Evolutionary conservation across 1,140 invertebrate genomes (phyloP).

Genomic region (Sweltsa coloradensis): DNA sequence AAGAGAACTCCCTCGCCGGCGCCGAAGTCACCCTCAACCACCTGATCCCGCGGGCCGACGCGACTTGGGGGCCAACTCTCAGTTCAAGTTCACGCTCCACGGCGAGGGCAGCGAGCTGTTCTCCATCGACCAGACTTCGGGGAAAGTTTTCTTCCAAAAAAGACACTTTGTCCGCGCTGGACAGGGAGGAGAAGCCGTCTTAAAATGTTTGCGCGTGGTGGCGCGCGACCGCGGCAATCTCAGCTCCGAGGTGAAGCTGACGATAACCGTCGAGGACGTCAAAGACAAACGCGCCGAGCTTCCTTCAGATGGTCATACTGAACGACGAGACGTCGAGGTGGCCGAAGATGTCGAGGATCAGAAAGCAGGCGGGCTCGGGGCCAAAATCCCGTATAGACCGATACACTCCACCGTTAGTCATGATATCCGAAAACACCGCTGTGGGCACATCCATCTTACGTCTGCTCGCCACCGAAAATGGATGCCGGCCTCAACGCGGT

Average conservation of each 20-base stretch:
- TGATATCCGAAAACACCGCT: conserved; percentile 63
- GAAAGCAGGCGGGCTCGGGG: too few relatives aligned
- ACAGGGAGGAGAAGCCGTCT: conserved; percentile 54
- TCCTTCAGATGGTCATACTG: conserved; percentile 49
- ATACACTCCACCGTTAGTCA: conserved; percentile 40
- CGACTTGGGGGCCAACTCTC: conserved; percentile 67
- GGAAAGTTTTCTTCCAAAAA: conserved; percentile 46
- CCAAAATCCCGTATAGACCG: too few relatives aligned
- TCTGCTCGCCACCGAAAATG: conserved; percentile 65
- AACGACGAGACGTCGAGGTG: conserved; percentile 50
- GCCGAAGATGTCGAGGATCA: too few relatives aligned
- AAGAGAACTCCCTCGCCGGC: conserved; percentile 60
- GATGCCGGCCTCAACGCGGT: conserved; percentile 63
- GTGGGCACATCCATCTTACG: conserved; percentile 62
- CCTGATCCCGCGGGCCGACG: conserved; percentile 55
- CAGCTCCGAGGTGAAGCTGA: conserved; percentile 54
- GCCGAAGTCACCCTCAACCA: conserved; percentile 54
- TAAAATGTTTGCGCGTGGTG: conserved; percentile 56
- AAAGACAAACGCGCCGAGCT: conserved; percentile 74
- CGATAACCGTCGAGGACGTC: conserved; percentile 58
- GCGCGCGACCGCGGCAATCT: conserved; percentile 64
- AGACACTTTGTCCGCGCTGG: conserved; percentile 37
- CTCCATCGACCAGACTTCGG: conserved; percentile 52
- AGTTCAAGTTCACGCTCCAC: conserved; percentile 56
- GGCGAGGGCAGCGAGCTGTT: conserved; percentile 68